Percentiles rank a stretch among this genome's conserved stretches.
These are phyloP conservation scores for Colletes latitarsis DNA, from an alignment of 1,140 invertebrate genomes.

Conservation along the genomic window DNA sequence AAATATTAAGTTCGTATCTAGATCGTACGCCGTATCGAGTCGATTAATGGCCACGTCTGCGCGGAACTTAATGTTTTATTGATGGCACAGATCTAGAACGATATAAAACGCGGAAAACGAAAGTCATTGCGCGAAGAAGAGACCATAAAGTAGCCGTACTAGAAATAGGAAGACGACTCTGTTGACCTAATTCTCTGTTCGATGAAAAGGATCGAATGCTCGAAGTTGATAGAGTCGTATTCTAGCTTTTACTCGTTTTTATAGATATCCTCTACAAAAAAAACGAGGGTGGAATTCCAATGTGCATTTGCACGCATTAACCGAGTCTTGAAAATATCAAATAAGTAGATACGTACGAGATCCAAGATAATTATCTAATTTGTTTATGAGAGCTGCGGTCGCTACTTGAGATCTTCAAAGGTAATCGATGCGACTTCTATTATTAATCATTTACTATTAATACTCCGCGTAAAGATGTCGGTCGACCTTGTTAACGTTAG, in stretches of 20 bases:
- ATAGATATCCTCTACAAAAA: not conserved
- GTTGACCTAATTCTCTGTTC: not conserved
- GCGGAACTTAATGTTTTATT: not conserved
- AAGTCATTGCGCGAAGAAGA: not conserved
- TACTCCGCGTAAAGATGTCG: no score
- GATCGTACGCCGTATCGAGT: not conserved
- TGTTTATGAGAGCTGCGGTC: no score
- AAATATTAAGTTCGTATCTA: no score
- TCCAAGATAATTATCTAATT: no score
- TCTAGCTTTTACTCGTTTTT: not conserved
- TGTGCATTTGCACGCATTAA: not conserved
- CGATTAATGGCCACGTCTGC: not conserved
- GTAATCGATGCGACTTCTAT: no score
- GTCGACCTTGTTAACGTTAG: no score
- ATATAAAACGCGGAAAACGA: not conserved
- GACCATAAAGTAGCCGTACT: not conserved
- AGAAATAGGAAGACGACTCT: not conserved
- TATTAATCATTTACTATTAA: no score
- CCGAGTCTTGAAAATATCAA: not conserved
- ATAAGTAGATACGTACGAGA: no score
- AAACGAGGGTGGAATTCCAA: not conserved
- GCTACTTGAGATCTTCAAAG: no score
- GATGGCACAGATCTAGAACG: not conserved
- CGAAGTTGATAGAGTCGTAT: no score
- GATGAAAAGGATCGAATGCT: not conserved